Base-by-base conservation (phyloP, 1,140 invertebrate species). In the Pseudomyrmex flavicornis region DNA sequence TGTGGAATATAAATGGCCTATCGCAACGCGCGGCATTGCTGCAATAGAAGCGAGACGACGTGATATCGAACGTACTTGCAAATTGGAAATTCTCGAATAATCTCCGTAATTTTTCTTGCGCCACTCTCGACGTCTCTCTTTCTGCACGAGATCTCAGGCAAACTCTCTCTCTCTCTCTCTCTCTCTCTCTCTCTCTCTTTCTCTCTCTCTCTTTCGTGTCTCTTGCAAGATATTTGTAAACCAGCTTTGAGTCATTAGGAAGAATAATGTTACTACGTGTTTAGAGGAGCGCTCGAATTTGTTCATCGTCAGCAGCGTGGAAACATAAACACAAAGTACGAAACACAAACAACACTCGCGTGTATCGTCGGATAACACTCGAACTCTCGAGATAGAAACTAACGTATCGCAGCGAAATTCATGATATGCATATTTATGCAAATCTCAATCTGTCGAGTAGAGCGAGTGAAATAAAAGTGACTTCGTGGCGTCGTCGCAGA, bases 31-130 rank as follows among this genome's bases (percentile, higher is more conserved):
- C 58, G 15, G n/a, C 59, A 48, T 52, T 56, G 20, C 54, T 20
- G 58, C 65, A 79, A 82, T 52, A 83, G 7, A 12, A 13, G 46
- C 62, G 74, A 9, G 22, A 48, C 7, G 20, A n/a, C 20, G 69
- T 52, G 58, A 82, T 86, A 88, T 83, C 65, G 58, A 26, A 63
- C 26, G 77, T 66, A 77, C 48, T 77, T 79, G 83, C 77, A 85
- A 85, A 88, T 88, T 85, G 86, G 74, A 88, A 83, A 75, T 62
- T 73, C 68, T 73, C 79, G 54, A 85, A 85, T 87, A 87, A 88
- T 88, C 86, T 85, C 35, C n/a, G 80, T 88, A 88, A 88, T 88
- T 62, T 85, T 85, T 83, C 73, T 85, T 85, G 20, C 83, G 12
- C 61, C 20, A 65, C 69, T 35, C 79, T 74, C 65, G 54, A 54